Evolutionary conservation across 2,113 vertebrate genomes (phyloP).

Genomic region (Suricata suricatta): DNA sequence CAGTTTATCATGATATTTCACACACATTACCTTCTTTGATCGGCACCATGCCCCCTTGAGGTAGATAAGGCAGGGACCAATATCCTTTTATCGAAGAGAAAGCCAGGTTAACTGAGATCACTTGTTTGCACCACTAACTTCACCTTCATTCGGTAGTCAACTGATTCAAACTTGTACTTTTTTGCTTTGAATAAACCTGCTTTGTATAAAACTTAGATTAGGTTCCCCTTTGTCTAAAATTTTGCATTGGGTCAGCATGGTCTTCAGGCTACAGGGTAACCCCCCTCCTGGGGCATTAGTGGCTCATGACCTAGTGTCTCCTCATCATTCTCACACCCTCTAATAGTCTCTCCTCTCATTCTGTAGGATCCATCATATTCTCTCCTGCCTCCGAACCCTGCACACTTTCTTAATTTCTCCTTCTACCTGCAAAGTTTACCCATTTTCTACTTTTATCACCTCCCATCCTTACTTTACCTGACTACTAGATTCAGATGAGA

Average conservation of each 20-base stretch:
- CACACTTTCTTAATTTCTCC: neutral
- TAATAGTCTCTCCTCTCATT: neutral
- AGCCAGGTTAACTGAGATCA: neutral
- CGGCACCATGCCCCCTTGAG: fast-evolving
- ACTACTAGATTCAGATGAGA: neutral
- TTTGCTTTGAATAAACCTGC: neutral
- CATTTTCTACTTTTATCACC: neutral
- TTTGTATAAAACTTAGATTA: neutral
- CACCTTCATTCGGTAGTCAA: neutral
- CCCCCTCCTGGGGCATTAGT: fast-evolving
- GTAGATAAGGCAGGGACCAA: neutral
- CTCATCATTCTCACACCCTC: fast-evolving
- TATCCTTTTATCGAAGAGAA: neutral
- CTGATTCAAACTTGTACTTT: neutral
- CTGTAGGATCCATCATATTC: neutral
- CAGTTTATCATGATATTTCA: neutral
- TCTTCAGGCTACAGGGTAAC: neutral
- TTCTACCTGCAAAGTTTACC: neutral
- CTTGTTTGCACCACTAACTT: neutral
- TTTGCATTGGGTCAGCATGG: neutral
- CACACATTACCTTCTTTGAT: neutral
- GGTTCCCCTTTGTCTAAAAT: neutral
- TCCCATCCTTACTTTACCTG: neutral
- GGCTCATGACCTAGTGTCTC: neutral
- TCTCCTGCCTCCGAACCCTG: neutral